Conservation (phyloP, 2,113 vertebrate species). For the Sylvilagus bachmani region DNA sequence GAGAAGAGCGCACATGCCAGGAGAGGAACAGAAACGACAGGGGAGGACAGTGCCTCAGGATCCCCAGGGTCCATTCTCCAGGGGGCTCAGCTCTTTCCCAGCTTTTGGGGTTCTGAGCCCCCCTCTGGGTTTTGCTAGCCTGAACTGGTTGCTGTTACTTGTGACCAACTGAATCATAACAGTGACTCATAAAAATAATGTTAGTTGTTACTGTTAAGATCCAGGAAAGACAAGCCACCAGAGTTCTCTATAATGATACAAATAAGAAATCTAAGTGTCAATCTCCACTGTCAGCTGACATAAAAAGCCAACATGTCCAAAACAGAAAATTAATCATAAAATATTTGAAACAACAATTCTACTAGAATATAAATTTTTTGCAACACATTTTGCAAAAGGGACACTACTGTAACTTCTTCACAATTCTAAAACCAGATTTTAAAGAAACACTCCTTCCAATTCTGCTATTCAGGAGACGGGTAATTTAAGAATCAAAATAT, state of each 20-base stretch:
- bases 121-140: not conserved
- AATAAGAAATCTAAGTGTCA: slow-evolving; percentile 26
- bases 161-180: slow-evolving; percentile 11
- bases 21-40: not conserved
- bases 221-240: slow-evolving; percentile 28
- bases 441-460: not conserved
- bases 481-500: slow-evolving; percentile 43
- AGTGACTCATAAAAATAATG: slow-evolving; percentile 1
- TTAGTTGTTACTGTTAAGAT: slow-evolving; percentile 11
- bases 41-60: not conserved
- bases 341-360: slow-evolving; percentile 50
- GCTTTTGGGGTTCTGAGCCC: not conserved
- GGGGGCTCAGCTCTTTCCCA: not conserved
- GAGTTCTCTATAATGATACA: slow-evolving; percentile 12
- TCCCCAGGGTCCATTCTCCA: not conserved
- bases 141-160: not conserved
- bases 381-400: not conserved
- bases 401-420: slow-evolving; percentile 12
- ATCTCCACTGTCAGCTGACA: not conserved
- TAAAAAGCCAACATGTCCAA: slow-evolving; percentile 41
- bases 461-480: not conserved
- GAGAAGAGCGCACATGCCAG: not conserved
- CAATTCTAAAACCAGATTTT: slow-evolving; percentile 59
- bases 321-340: slow-evolving; percentile 54
- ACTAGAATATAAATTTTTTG: slow-evolving; percentile 37